These are phyloP conservation scores for Callocephalon fimbriatum DNA, from an alignment of 2,113 vertebrate species.

Conservation along the genomic window DNA sequence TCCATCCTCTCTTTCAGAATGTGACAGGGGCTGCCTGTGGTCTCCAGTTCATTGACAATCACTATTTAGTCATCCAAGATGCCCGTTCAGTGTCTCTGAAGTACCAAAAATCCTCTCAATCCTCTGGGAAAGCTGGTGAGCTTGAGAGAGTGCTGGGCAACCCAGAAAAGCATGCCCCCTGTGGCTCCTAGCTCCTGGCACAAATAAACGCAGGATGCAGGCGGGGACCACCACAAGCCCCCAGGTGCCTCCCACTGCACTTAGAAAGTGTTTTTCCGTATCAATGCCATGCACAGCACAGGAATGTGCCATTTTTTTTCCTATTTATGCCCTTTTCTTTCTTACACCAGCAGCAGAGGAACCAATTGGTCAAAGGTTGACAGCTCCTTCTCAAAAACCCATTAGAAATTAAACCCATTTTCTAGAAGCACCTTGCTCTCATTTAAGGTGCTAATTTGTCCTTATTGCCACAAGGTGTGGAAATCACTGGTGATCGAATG, in stretches of 20 bases:
- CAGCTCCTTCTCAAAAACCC: neutral
- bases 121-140: neutral
- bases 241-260: neutral
- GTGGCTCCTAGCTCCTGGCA: neutral
- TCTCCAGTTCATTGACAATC: neutral
- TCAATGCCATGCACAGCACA: accelerated
- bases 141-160: neutral
- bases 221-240: neutral
- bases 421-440: neutral
- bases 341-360: neutral
- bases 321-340: neutral
- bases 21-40: neutral
- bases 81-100: neutral
- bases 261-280: neutral
- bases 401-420: neutral
- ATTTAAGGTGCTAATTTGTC: neutral
- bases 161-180: neutral
- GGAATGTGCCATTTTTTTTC: neutral
- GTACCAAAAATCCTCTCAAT: neutral
- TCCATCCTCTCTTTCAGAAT: neutral
- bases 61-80: neutral
- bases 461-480: neutral
- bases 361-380: neutral
- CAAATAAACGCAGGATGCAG: neutral
- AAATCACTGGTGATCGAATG: neutral